Evolutionary conservation across 2,113 vertebrate genomes (phyloP).

Genomic region (Petroica traversi): DNA sequence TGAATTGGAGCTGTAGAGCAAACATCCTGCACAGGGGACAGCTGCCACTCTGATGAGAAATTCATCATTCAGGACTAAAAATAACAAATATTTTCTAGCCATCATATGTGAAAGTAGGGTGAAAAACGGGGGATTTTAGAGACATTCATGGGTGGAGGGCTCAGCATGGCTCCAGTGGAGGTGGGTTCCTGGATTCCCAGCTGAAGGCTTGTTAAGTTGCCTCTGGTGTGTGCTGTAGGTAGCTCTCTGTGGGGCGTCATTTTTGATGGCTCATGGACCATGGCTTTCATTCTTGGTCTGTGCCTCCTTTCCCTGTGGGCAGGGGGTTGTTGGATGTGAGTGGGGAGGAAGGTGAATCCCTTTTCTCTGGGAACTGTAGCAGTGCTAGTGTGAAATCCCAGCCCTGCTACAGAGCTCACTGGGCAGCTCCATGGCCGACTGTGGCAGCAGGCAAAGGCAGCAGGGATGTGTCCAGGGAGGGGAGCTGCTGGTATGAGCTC

Average conservation of each 20-base stretch:
- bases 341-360: neutral
- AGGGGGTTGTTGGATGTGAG: neutral
- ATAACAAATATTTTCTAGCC: neutral
- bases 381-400: neutral
- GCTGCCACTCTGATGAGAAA: neutral
- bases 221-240: fast-evolving
- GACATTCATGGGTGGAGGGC: fast-evolving
- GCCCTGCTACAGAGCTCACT: neutral
- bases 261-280: neutral
- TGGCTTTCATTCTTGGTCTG: neutral
- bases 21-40: neutral
- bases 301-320: fast-evolving
- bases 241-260: neutral
- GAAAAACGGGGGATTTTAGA: neutral
- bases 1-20: fast-evolving
- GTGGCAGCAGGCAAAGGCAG: neutral
- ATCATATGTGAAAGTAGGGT: neutral
- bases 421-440: neutral
- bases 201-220: neutral
- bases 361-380: fast-evolving
- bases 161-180: neutral
- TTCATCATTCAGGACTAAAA: neutral
- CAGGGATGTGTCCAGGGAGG: fast-evolving
- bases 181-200: neutral
- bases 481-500: neutral